Conservation (phyloP, 2,888 invertebrate genomes). For the Heliconius aoede region DNA sequence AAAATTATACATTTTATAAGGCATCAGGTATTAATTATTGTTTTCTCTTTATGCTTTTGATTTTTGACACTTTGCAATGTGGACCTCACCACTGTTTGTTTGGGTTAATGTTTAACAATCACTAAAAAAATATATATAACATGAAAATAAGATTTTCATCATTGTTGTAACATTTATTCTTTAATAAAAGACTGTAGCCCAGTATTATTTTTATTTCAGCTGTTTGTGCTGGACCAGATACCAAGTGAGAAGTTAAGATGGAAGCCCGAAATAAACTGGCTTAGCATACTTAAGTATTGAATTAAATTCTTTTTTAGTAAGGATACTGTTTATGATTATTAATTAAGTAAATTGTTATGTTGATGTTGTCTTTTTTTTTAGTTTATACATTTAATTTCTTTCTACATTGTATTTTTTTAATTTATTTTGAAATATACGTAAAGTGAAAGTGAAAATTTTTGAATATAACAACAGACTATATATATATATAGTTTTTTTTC, state of each 20-base stretch:
- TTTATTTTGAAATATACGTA: too few relatives aligned
- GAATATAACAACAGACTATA: too few relatives aligned
- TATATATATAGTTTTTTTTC: too few relatives aligned
- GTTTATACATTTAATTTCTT: neutral
- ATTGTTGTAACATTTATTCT: too few relatives aligned
- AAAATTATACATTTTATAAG: slow-evolving; percentile 89
- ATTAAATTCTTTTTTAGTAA: slow-evolving; percentile 38
- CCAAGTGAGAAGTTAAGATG: slow-evolving; percentile 82
- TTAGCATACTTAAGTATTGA: slow-evolving; percentile 71
- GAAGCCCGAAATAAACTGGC: slow-evolving; percentile 84
- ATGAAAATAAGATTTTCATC: too few relatives aligned
- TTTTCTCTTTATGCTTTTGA: neutral
- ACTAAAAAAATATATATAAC: too few relatives aligned
- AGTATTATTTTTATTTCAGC: slow-evolving; percentile 68
- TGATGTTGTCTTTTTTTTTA: slow-evolving; percentile 34
- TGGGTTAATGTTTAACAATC: too few relatives aligned
- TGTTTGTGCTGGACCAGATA: slow-evolving; percentile 82
- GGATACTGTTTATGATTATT: slow-evolving; percentile 35
- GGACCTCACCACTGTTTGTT: too few relatives aligned
- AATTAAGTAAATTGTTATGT: slow-evolving; percentile 42
- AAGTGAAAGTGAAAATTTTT: too few relatives aligned
- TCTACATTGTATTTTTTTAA: too few relatives aligned
- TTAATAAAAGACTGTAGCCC: too few relatives aligned
- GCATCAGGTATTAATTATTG: slow-evolving; percentile 85
- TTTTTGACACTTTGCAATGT: too few relatives aligned